Conservation (phyloP, 2,797 vertebrate genomes). For the Atherinosoma microstoma region DNA sequence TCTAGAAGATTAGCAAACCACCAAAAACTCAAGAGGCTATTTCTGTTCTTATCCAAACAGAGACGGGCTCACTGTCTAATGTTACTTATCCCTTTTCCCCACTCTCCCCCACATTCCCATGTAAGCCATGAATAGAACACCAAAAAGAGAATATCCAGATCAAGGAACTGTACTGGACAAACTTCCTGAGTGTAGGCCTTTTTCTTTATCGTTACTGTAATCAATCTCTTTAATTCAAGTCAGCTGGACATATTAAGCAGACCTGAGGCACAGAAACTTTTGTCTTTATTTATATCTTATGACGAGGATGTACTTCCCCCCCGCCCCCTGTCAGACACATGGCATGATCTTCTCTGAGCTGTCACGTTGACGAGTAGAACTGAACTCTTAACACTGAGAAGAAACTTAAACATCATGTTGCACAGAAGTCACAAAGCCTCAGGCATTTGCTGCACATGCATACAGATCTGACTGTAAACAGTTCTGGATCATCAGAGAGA, state of each 20-base stretch:
- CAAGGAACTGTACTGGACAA: constrained; percentile 61
- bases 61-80: constrained; percentile 69
- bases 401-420: constrained; percentile 9
- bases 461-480: constrained; percentile 20
- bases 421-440: background rate
- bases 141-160: constrained; percentile 77
- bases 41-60: constrained; percentile 80
- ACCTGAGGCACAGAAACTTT: constrained; percentile 40
- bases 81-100: constrained; percentile 71
- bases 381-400: constrained; percentile 26
- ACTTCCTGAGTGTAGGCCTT: constrained; percentile 55
- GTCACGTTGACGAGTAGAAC: constrained; percentile 14
- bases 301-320: constrained; percentile 28
- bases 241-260: constrained; percentile 44
- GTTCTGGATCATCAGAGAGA: constrained; percentile 34
- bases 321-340: constrained; percentile 17
- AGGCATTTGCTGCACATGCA: constrained; percentile 16
- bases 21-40: constrained; percentile 68
- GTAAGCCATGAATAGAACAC: constrained; percentile 74
- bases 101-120: constrained; percentile 78
- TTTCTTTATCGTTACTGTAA: constrained; percentile 55
- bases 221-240: constrained; percentile 56
- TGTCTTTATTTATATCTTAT: constrained; percentile 55
- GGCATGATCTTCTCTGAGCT: constrained; percentile 9
- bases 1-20: constrained; percentile 52